Evolutionary conservation across 2,888 invertebrate genomes (phyloP).

Genomic region (Caenorhabditis auriculariae): DNA sequence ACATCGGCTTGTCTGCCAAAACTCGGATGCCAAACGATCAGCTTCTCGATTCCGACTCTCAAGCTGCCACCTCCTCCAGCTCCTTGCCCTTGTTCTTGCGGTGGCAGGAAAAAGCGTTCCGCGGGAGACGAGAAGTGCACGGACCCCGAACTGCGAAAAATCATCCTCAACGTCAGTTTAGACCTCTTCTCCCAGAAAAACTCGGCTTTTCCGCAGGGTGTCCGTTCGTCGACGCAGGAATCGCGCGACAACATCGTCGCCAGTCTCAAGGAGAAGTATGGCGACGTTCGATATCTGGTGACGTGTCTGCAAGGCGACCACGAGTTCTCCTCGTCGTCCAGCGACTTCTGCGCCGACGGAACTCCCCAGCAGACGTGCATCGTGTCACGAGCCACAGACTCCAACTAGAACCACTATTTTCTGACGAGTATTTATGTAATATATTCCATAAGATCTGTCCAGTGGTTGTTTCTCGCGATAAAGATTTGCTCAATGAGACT

Average conservation of each 20-base stretch:
- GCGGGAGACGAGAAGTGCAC: conserved; percentile 35
- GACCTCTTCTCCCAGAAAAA: background rate
- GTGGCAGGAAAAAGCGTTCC: conserved; percentile 40
- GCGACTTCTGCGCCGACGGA: conserved; percentile 35
- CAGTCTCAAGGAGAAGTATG: conserved; percentile 35
- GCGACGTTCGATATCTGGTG: conserved; percentile 34
- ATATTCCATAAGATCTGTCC: too few relatives aligned
- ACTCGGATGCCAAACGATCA: conserved; percentile 20
- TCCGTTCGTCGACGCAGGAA: conserved; percentile 32
- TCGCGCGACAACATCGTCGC: conserved; percentile 40
- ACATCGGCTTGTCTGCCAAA: conserved; percentile 9
- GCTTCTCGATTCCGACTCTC: conserved; percentile 28
- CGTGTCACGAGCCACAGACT: conserved; percentile 25
- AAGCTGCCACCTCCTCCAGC: conserved; percentile 36
- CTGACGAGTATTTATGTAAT: too few relatives aligned
- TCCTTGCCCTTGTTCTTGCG: conserved; percentile 32
- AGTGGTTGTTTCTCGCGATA: too few relatives aligned
- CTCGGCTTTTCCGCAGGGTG: conserved; percentile 8
- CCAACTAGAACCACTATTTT: background rate
- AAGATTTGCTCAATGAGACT: too few relatives aligned
- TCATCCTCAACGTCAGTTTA: conserved; percentile 34
- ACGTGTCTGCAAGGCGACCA: conserved; percentile 36
- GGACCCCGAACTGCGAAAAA: conserved; percentile 35
- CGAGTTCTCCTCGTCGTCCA: conserved; percentile 36
- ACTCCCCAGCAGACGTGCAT: conserved; percentile 40